Conservation (phyloP, 1,140 invertebrate species). For the Oppia nitens region DNA sequence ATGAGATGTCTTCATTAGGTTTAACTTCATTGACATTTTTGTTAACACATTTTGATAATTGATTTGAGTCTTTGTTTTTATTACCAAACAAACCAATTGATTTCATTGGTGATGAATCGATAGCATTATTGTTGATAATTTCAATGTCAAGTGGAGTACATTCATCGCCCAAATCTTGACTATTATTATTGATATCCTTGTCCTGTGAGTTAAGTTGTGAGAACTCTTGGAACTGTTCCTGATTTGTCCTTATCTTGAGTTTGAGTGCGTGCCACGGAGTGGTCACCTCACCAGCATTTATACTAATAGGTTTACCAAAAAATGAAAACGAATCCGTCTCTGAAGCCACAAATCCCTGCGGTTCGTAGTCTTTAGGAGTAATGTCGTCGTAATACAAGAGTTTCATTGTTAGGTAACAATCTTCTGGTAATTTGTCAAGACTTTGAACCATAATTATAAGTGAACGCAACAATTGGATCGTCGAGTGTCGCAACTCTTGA, state of each 20-base stretch:
- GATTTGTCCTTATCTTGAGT: neutral
- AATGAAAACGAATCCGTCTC: neutral
- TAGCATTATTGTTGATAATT: neutral
- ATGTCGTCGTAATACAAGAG: slow-evolving; percentile 1
- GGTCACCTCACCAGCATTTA: neutral
- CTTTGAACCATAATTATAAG: neutral
- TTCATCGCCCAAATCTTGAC: neutral
- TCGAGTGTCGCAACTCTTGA: neutral
- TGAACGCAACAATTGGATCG: neutral
- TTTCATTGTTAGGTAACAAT: neutral
- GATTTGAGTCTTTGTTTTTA: neutral
- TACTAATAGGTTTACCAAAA: neutral
- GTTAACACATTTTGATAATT: neutral
- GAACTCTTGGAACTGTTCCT: neutral
- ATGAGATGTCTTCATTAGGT: too few species aligned
- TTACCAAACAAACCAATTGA: neutral
- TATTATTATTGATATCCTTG: neutral
- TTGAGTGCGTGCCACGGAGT: neutral
- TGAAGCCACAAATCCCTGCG: neutral
- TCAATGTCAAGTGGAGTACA: neutral
- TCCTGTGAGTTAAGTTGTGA: neutral
- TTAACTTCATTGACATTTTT: neutral
- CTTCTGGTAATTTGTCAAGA: neutral
- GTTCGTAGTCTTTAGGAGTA: neutral
- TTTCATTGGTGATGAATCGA: neutral